Base-by-base conservation (phyloP, 2,113 vertebrate species). In the Scomber japonicus region DNA sequence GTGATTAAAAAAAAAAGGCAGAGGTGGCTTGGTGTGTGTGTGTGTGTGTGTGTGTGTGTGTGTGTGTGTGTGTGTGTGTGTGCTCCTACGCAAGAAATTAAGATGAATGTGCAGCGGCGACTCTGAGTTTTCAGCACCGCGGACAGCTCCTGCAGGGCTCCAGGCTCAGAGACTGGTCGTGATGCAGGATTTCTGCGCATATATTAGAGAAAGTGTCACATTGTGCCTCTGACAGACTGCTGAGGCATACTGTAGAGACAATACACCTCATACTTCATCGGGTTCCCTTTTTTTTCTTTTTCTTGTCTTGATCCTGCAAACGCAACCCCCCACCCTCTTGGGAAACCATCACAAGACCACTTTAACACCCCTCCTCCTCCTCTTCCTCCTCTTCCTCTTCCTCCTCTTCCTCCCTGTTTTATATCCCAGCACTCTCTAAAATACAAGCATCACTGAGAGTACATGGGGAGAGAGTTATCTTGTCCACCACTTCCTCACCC, bases 331-430 rank as follows among this genome's bases (percentile, higher is more conserved):
- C 62, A 4, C 60, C 66, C 24, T 27, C n/a, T 3, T 2, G 17
- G 62, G 67, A 68, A 68, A 62, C 71, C 78, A 84, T 82, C 84
- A 81, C 79, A 83, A 87, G 82, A 87, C 83, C 83, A 70, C 83
- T 84, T 70, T 61, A 79, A 27, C 62, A 63, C 30, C 49, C 70
- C 50, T 40, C 35, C 35, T 40, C 63, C 24, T 60, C 49, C 68
- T 27, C 24, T 27, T 14, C 68, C 74, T 46, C 78, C 35, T 27
- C 53, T n/a, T 31, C 63, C 30, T 46, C 50, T 30, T 40, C 73
- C 31, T 70, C 69, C 55, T 68, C 67, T 45, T 76, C 81, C 82
- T 61, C 54, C 40, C 44, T 45, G 56, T 15, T 35, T 66, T 54
- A 60, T 59, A 60, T 12, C 40, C 35, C 54, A 65, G 31, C 35